A percentile compares a stretch with the other conserved stretches of the same genome.
phyloP scores from a whole-genome alignment of 1,140 invertebrate species.

The Ceratina japonica region DNA sequence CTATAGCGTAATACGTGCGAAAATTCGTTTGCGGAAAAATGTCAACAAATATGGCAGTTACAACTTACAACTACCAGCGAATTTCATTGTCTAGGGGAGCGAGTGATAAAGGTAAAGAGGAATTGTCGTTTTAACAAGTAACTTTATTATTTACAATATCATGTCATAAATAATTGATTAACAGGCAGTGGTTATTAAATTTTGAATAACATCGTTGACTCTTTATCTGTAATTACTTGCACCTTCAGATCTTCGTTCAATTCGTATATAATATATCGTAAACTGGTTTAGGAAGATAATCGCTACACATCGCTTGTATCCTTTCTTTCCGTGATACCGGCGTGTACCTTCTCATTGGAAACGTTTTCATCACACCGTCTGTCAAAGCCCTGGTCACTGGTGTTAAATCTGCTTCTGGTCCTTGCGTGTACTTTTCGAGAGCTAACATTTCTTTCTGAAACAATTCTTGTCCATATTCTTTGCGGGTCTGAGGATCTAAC shows the following conservation, averaged over 20 bases:
- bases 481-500: slow-evolving; percentile 86
- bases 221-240: neutral
- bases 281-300: slow-evolving; percentile 87
- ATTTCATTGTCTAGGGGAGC: neutral
- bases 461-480: slow-evolving; percentile 89
- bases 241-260: slow-evolving; percentile 21
- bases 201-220: neutral
- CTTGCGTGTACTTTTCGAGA: slow-evolving; percentile 87
- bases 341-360: slow-evolving; percentile 89
- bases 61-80: neutral
- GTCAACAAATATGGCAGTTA: slow-evolving; percentile 2
- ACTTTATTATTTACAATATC: neutral
- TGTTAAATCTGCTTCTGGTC: slow-evolving; percentile 85
- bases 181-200: slow-evolving; percentile 3
- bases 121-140: slow-evolving; percentile 1
- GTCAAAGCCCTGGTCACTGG: slow-evolving; percentile 85
- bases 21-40: slow-evolving; percentile 8
- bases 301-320: slow-evolving; percentile 87
- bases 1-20: neutral
- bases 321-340: slow-evolving; percentile 88
- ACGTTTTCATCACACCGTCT: slow-evolving; percentile 88
- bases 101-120: neutral
- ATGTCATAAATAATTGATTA: neutral
- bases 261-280: slow-evolving; percentile 85
- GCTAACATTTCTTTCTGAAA: slow-evolving; percentile 88